These are phyloP conservation scores for Amphipyra tragopoginis DNA, from an alignment of 2,888 invertebrate genomes.

Conservation along the genomic window DNA sequence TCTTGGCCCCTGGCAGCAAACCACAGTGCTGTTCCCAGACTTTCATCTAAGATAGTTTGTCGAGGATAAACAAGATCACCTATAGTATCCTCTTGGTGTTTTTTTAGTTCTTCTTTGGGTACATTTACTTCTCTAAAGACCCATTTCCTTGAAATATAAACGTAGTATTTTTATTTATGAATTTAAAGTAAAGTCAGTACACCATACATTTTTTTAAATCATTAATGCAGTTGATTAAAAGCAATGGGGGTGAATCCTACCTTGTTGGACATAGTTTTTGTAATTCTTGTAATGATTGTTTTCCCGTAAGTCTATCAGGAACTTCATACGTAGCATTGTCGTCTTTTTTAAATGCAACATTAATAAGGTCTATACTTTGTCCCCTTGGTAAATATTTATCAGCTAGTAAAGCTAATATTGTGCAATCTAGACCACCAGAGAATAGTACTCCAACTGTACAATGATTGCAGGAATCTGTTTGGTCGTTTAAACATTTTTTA, in stretches of 20 bases:
- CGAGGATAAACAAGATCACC: slow-evolving; percentile 95
- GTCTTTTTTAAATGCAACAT: slow-evolving; percentile 96
- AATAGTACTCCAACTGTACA: slow-evolving; percentile 95
- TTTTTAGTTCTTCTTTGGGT: slow-evolving; percentile 91
- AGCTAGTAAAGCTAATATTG: slow-evolving; percentile 95
- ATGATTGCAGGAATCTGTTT: slow-evolving; percentile 84
- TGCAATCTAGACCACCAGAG: slow-evolving; percentile 99
- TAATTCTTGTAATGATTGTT: slow-evolving; percentile 92
- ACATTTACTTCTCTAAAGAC: slow-evolving; percentile 95
- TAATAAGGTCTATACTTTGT: slow-evolving; percentile 96
- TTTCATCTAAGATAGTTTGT: slow-evolving; percentile 97
- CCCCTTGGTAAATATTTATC: slow-evolving; percentile 91
- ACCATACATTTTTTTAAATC: too few relatives aligned
- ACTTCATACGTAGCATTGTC: slow-evolving; percentile 89
- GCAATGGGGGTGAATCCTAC: slow-evolving; percentile 62
- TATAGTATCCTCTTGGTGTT: slow-evolving; percentile 90
- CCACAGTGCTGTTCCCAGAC: slow-evolving; percentile 98
- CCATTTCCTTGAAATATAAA: slow-evolving; percentile 91
- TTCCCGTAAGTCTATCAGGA: slow-evolving; percentile 96
- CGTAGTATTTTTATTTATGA: background rate
- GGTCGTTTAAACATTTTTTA: slow-evolving; percentile 86
- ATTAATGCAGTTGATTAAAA: too few relatives aligned
- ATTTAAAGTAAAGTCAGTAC: too few relatives aligned
- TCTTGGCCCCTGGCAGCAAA: slow-evolving; percentile 96
- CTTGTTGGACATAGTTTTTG: slow-evolving; percentile 91